A percentile compares a stretch with the other conserved stretches of the same genome.
These are phyloP conservation scores for Habrosyne pyritoides DNA, from an alignment of 2,888 invertebrate species.

Conservation along the genomic window DNA sequence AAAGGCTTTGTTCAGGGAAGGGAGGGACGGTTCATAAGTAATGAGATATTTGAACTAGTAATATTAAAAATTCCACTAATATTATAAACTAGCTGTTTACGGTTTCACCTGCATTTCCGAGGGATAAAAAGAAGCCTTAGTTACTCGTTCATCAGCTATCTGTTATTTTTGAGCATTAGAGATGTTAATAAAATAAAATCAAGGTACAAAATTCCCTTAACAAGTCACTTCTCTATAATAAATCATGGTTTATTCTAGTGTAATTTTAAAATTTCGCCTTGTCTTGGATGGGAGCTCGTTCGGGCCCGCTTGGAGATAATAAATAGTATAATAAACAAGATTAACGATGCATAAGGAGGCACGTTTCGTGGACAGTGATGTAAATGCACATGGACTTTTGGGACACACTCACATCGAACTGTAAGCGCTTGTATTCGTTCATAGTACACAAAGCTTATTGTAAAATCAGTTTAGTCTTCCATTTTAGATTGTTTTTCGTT, in stretches of 20 bases:
- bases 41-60: no score
- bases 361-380: slow-evolving; percentile 76
- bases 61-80: no score
- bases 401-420: slow-evolving; percentile 41
- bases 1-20: no score
- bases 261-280: slow-evolving; percentile 10
- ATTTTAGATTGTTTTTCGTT: no score
- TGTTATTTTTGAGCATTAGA: no score
- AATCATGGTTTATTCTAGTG: slow-evolving; percentile 8
- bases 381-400: slow-evolving; percentile 59
- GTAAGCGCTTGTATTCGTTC: slow-evolving; percentile 14
- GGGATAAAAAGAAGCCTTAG: no score
- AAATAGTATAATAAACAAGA: slow-evolving; percentile 81
- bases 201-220: slow-evolving; percentile 3
- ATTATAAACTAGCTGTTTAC: no score
- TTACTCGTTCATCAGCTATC: no score
- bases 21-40: no score
- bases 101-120: no score
- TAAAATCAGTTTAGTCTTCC: no score
- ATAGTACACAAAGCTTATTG: no score
- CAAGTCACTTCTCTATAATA: not conserved
- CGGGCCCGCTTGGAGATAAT: slow-evolving; percentile 57
- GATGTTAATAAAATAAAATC: not conserved
- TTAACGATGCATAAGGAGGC: slow-evolving; percentile 79
- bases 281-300: slow-evolving; percentile 35